Base-by-base conservation (phyloP, 2,113 vertebrate species). In the Ammodytes marinus region DNA sequence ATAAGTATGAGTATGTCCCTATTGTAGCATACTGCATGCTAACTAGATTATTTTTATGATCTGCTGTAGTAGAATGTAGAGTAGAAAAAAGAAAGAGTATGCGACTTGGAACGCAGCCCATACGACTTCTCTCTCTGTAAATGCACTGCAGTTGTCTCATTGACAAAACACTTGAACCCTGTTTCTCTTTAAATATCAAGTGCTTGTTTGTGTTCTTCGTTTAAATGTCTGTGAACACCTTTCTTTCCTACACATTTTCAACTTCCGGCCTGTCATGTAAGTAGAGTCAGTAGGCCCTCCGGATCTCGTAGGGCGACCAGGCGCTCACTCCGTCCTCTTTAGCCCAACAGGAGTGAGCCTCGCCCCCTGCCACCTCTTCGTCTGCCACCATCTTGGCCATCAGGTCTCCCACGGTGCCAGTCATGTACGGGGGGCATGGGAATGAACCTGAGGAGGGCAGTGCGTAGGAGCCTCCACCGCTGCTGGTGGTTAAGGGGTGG, bases 301-400 rank as follows among this genome's bases (percentile, higher is more conserved):
- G 92, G 55, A 96, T 92, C 79, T 99, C 97, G 0, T 96, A 98
- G 0, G 95, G 60, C 0, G 96, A 95, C 97, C 97, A 99, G 17
- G 91, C 52, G 69, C 91, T 84, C 69, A 81, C 90, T 9, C 84
- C 92, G 0, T 98, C 97, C 61, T 98, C 97, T 77, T 97, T 99
- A 0, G 85, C 79, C 98, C 97, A 99, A 53, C 93, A 83, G 6
- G 93, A 52, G 1, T 96, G 91, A 27, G 72, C 89, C 0, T 96
- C 96, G 0, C 94, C 84, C 50, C 70, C 35, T 6, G 94, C 79
- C 0, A 80, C 40, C 8, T 73, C 65, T 27, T 96, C 96, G 13
- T 97, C 97, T 0, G 93, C 79, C 2, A 93, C 91, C 85, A 94
- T 93, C 91, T 97, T 98, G 88, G 95, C 82, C 10, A 92, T 82